Conservation (phyloP, 1,140 invertebrate species). For the Tetramorium alpestre region DNA sequence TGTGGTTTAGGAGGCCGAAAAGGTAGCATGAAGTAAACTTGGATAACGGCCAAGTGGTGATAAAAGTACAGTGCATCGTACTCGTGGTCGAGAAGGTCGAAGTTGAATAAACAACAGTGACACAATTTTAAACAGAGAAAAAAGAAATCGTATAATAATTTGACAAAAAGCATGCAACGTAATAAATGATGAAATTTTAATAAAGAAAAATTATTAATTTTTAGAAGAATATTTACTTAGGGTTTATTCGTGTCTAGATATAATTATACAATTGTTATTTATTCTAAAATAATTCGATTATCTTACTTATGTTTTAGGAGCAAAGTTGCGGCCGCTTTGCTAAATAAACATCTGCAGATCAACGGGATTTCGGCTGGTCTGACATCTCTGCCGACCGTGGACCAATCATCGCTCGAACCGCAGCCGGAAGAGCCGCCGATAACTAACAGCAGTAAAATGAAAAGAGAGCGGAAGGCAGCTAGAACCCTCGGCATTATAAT, state of each 20-base stretch:
- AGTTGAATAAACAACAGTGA: slow-evolving; percentile 16
- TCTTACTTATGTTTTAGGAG: slow-evolving; percentile 87
- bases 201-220: not conserved
- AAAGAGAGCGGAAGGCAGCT: slow-evolving; percentile 96
- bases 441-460: slow-evolving; percentile 92
- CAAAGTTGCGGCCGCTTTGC: slow-evolving; percentile 92
- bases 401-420: slow-evolving; percentile 80
- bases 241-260: not conserved
- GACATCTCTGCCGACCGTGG: slow-evolving; percentile 86
- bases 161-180: not conserved
- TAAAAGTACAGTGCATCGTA: slow-evolving; percentile 14
- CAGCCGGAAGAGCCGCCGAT: slow-evolving; percentile 85
- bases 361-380: slow-evolving; percentile 93
- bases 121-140: not conserved
- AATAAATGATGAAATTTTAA: not conserved
- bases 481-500: slow-evolving; percentile 98
- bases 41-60: not conserved
- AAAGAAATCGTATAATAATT: not conserved
- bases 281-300: slow-evolving; percentile 12
- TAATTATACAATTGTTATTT: not conserved
- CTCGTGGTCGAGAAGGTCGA: not conserved
- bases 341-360: slow-evolving; percentile 95
- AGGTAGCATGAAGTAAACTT: slow-evolving; percentile 22
- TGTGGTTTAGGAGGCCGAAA: not conserved
- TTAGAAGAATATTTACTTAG: not conserved